These are phyloP conservation scores for Thamnaconus septentrionalis DNA, from an alignment of 2,113 vertebrate genomes.

Conservation along the genomic window DNA sequence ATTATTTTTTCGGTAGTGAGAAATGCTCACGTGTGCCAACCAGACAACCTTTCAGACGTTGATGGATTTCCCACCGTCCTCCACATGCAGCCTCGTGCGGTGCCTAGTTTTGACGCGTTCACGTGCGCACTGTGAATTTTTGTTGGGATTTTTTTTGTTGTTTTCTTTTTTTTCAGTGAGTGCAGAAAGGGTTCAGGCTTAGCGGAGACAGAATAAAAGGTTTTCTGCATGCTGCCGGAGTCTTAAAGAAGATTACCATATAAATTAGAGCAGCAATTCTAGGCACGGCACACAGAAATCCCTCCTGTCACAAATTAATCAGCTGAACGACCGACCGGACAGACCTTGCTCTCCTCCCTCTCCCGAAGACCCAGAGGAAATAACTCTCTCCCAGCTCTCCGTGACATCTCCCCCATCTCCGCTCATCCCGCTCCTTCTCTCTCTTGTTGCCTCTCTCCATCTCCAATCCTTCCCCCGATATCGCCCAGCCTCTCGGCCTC, in stretches of 20 bases:
- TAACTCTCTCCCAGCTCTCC: conserved; percentile 22
- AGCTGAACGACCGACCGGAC: conserved; percentile 53
- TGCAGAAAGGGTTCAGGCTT: conserved; percentile 51
- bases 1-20: conserved; percentile 20
- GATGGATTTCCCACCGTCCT: no score
- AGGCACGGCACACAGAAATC: conserved; percentile 60
- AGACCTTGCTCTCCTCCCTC: conserved; percentile 33
- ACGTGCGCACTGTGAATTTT: not conserved
- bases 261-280: conserved; percentile 73
- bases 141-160: conserved; percentile 10
- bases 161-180: conserved; percentile 13
- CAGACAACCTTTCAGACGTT: not conserved
- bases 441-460: conserved; percentile 34
- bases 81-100: no score
- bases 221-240: conserved; percentile 55
- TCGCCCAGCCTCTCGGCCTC: not conserved
- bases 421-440: conserved; percentile 25
- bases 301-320: conserved; percentile 72
- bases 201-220: conserved; percentile 50
- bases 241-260: conserved; percentile 73
- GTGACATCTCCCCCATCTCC: conserved; percentile 2
- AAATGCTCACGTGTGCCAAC: not conserved
- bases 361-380: conserved; percentile 54
- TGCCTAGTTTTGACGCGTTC: not conserved
- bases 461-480: conserved; percentile 10